Evolutionary conservation across 2,888 invertebrate species (phyloP).

Genomic region (Dasysyrphus tricinctus): DNA sequence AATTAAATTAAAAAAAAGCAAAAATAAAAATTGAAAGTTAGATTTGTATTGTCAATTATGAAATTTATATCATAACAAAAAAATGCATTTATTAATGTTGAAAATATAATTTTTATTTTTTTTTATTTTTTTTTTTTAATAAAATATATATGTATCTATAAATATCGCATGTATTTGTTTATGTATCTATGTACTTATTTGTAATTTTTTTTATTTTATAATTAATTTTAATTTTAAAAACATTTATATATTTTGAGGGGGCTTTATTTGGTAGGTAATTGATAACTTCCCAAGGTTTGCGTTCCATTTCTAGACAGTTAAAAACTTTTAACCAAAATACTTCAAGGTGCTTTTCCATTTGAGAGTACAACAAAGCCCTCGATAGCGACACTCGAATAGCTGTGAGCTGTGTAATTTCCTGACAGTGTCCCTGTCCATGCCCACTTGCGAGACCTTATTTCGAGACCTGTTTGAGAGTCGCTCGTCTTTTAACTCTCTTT

Average conservation of each 20-base stretch:
- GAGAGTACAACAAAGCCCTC: too few relatives aligned
- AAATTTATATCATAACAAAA: conserved; percentile 10
- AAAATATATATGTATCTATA: conserved; percentile 42
- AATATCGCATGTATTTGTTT: conserved; percentile 17
- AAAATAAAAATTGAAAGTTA: conserved; percentile 52
- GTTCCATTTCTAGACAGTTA: too few relatives aligned
- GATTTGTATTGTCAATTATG: conserved; percentile 73
- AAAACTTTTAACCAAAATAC: too few relatives aligned
- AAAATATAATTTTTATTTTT: neutral
- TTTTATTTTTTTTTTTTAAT: conserved; percentile 19
- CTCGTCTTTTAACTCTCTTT: too few relatives aligned
- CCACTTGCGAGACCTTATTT: too few relatives aligned
- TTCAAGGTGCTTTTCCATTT: too few relatives aligned
- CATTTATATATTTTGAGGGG: neutral
- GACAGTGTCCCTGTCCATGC: too few relatives aligned
- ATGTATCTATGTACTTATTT: conserved; percentile 59
- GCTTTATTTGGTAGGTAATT: neutral
- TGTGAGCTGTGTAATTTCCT: too few relatives aligned
- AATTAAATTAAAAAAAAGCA: conserved; percentile 16
- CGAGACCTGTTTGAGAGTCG: too few relatives aligned
- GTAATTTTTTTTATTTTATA: conserved; percentile 39
- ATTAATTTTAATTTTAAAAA: conserved; percentile 18
- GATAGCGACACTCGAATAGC: too few relatives aligned
- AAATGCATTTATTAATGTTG: conserved; percentile 72
- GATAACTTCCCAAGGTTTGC: too few relatives aligned